Evolutionary conservation across 2,888 invertebrate genomes (phyloP), one percentile per base, ranked within the genome.

Genomic region (Tuta absoluta): DNA sequence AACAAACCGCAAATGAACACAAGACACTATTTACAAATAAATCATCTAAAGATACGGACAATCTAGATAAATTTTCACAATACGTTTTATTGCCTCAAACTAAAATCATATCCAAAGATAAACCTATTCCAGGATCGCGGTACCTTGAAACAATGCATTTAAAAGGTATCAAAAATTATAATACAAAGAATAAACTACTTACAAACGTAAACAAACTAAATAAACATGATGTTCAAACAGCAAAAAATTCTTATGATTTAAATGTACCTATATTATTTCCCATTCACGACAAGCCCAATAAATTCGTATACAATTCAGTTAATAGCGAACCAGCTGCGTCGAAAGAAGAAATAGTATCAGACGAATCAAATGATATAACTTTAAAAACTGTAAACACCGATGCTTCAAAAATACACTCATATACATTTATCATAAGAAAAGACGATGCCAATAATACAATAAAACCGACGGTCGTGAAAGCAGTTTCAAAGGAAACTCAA

Each of bases 341-440:
- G 8, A 45, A 45, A 17, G 4, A 45, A 11, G n/a, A 45, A 17
- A 17, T 45, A 0, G 3, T n/a, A n/a, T 45, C 45, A n/a, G 45
- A 17, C 4, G 45, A 17, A 17, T 45, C 45, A n/a, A 21, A 19
- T 19, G 23, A 23, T 23, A 21, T 11, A 11, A 11, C 51, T 21
- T 23, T 23, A 24, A 23, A 23, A 12, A 23, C 51, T 53, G 24
- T 23, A 8, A 14, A 53, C 14, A 3, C 12, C 0, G 14, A 14
- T 23, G 14, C 21, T 5, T 14, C 51, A 53, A 53, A 53, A 53
- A 14, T 23, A 53, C 51, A 24, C 7, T 53, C 51, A 10, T 53
- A 23, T 53, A 53, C 51, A 53, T 24, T 53, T 53, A 2, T 23
- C 11, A 53, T 53, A 1, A 53, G 24, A 53, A 53, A 53, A 24